Evolutionary conservation across 2,888 invertebrate species (phyloP).

Genomic region (Drosophila algonquin): DNA sequence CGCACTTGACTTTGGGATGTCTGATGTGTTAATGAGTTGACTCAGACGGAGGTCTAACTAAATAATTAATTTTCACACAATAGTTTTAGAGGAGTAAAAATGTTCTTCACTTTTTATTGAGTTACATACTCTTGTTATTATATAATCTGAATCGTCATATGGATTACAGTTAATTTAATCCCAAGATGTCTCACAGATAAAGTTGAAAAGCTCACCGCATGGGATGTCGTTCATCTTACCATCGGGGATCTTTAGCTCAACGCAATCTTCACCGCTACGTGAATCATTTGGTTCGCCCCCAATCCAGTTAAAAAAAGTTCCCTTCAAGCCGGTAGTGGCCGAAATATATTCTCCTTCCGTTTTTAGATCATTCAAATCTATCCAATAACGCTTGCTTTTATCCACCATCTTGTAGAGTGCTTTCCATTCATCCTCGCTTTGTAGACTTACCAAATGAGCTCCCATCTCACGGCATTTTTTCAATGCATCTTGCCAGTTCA

Average conservation of each 20-base stretch:
- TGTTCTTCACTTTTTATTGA: neutral
- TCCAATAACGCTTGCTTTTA: neutral
- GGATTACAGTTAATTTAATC: neutral
- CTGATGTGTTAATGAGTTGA: too few species aligned
- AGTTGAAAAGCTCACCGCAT: neutral
- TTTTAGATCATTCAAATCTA: neutral
- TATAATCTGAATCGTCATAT: too few species aligned
- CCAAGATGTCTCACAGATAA: neutral
- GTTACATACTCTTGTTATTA: neutral
- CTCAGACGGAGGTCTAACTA: too few species aligned
- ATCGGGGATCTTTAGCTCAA: too few species aligned
- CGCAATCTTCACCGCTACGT: too few species aligned
- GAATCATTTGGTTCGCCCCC: too few species aligned
- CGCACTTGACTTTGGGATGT: too few species aligned
- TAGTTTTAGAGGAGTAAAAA: neutral
- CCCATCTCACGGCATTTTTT: too few species aligned
- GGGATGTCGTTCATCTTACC: too few species aligned
- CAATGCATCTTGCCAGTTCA: too few species aligned
- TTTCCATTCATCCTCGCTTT: slow-evolving; percentile 7
- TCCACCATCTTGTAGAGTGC: neutral
- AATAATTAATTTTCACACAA: slow-evolving; percentile 3
- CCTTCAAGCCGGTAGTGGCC: neutral
- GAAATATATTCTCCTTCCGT: neutral
- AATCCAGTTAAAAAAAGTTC: neutral
- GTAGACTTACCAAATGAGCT: neutral